Base-by-base conservation (phyloP, 2,888 invertebrate genomes). In the Polymixis flavicincta region DNA sequence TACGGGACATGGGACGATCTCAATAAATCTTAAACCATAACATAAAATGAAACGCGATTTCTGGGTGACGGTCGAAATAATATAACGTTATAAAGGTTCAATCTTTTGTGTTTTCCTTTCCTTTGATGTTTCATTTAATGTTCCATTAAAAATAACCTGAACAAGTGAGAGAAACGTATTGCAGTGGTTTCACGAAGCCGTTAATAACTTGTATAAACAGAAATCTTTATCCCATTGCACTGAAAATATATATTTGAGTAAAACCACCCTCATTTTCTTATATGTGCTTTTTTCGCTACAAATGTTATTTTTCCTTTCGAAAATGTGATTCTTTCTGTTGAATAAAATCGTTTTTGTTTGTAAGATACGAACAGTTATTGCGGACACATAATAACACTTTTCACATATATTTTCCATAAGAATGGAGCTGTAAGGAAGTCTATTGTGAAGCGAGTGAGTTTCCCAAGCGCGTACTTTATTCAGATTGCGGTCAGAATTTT, bases 1-100 rank as follows among this genome's bases (percentile, higher is more conserved):
- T 69, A 63, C n/a, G 48, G 71, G 55, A 57, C 60, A 76, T 52
- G 71, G 57, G 63, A 54, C 57, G 61, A 67, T 73, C 69, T 70
- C 66, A 70, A 72, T 80, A 76, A 83, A 64, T 80, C 71, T 67
- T 54, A 61, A 71, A 54, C 60, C 77, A 72, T 77, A 74, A 71
- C 68, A 83, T 80, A 83, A 83, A 80, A 80, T 72, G 84, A 74
- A 80, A 80, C 64, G 57, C 60, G 73, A 83, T 80, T 80, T 80
- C 74, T 64, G 66, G 72, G 70, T 80, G 69, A 60, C 55, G 71
- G 63, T 55, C 60, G 67, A 64, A 55, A 83, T 75, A 70, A 83
- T 70, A 71, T 76, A 60, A 72, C 28, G 52, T 22, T 28, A 55
- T 63, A 74, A 70, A 66, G 61, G 50, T 59, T 55, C 28, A 60